Base-by-base conservation (phyloP, 2,797 vertebrate genomes). In the Ispidina picta region DNA sequence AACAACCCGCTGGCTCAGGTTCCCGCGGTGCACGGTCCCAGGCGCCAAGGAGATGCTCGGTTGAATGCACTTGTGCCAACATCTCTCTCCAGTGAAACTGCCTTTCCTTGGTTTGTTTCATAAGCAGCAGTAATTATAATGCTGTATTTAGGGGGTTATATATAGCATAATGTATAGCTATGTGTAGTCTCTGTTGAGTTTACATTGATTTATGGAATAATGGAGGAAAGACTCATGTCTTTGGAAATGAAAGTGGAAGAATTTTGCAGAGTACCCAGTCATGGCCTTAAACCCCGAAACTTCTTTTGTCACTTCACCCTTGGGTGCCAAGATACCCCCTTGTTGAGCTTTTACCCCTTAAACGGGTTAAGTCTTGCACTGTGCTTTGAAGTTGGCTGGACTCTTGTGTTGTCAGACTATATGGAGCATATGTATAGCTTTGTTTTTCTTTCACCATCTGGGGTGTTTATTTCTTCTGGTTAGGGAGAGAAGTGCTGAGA, bases 361-460 rank as follows among this genome's bases (percentile, higher is more conserved):
- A 52, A 17, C 1, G 46, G 29, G 9, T 15, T 15, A 28, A 68
- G 62, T 78, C 63, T 83, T 12, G 2, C 2, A 4, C 75, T 15
- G 39, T 49, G 66, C 70, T 75, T 44, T n/a, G 56, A 66, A 77
- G 63, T 41, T 56, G 90, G 85, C 70, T 56, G 85, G 71, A 23
- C 79, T 87, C 81, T 70, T 43, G 73, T 75, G 65, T 74, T 93
- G 66, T 65, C 89, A 73, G 87, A 8, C 52, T 69, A 1, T 81
- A 33, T 21, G 59, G 63, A 95, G 76, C 94, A 81, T 89, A 55
- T 85, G 90, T 60, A 70, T 54, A 46, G 52, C 85, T 89, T 49
- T 94, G 87, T 37, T 90, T 92, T 74, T 37, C 79, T 72, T 70
- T 74, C 56, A 65, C 77, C 87, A 92, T 86, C 76, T 88, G 76